Base-by-base conservation (phyloP, 2,113 vertebrate species). In the Tupaia chinensis region DNA sequence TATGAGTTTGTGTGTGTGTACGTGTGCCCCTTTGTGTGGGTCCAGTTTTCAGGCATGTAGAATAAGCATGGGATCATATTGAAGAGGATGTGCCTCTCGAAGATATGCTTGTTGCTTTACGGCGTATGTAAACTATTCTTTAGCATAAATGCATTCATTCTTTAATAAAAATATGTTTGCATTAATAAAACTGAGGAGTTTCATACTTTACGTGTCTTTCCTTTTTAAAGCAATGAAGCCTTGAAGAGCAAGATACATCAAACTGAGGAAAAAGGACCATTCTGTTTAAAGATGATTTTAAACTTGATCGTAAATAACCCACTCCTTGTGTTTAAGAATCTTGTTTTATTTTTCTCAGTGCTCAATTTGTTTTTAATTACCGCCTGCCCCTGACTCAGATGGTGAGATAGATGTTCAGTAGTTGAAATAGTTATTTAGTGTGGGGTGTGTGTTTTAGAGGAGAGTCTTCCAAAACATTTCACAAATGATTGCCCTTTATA, bases 91-190 rank as follows among this genome's bases (percentile, higher is more conserved):
- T 10, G 32, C 77, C 96, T 98, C 97, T 98, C 96, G 97, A 97
- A 98, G 98, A 98, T 96, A 95, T 65, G 97, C 98, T 98, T 98
- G 97, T 97, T 98, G 98, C 98, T 98, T 98, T 98, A 94, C 94
- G 92, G 96, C 97, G 97, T 98, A 98, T 98, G 98, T 98, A 98
- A 98, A 98, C 97, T 93, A 89, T 98, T 98, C 98, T 98, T 65
- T 96, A 98, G 98, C 97, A 89, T 98, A 98, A 98, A 98, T 98
- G 92, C 98, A 97, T 98, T 98, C 98, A 97, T 98, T 98, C 98
- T 98, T 98, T 98, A 99, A 99, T 98, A 98, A 99, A 98, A 98
- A 98, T 97, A 95, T 66, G 95, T 97, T 98, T 98, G 97, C 97
- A 73, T 98, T 97, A 94, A 97, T 96, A 97, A 98, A 97, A 23